Evolutionary conservation across 2,888 invertebrate genomes (phyloP).

Genomic region (Monochamus alternatus): DNA sequence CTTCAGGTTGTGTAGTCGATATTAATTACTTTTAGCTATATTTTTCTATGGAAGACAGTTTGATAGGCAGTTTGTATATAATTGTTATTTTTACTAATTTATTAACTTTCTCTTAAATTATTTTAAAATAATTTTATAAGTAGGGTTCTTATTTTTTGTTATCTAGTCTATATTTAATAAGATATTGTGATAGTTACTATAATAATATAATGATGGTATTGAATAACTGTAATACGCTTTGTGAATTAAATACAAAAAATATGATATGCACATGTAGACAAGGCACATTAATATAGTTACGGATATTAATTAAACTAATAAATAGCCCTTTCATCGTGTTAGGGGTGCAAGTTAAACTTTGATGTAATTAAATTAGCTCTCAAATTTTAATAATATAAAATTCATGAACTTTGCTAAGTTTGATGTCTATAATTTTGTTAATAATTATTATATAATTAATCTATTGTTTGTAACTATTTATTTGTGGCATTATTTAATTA

Average conservation of each 20-base stretch:
- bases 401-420: too few species aligned
- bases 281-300: slow-evolving; percentile 51
- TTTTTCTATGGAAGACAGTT: slow-evolving; percentile 44
- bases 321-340: slow-evolving; percentile 27
- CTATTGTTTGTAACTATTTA: too few species aligned
- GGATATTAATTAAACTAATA: slow-evolving; percentile 28
- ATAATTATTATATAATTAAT: too few species aligned
- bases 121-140: slow-evolving; percentile 35
- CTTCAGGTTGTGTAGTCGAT: slow-evolving; percentile 24
- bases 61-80: slow-evolving; percentile 44
- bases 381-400: too few species aligned
- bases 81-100: slow-evolving; percentile 41
- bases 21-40: slow-evolving; percentile 32
- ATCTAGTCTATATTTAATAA: slow-evolving; percentile 52
- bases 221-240: slow-evolving; percentile 47
- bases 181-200: slow-evolving; percentile 60
- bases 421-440: too few species aligned
- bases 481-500: too few species aligned
- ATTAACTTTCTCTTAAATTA: slow-evolving; percentile 38
- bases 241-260: slow-evolving; percentile 41
- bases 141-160: slow-evolving; percentile 42
- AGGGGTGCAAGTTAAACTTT: neutral
- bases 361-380: neutral
- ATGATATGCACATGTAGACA: slow-evolving; percentile 61
- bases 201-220: slow-evolving; percentile 55